phyloP scores from a whole-genome alignment of 2,888 invertebrate genomes.

The Psylliodes chrysocephalus region DNA sequence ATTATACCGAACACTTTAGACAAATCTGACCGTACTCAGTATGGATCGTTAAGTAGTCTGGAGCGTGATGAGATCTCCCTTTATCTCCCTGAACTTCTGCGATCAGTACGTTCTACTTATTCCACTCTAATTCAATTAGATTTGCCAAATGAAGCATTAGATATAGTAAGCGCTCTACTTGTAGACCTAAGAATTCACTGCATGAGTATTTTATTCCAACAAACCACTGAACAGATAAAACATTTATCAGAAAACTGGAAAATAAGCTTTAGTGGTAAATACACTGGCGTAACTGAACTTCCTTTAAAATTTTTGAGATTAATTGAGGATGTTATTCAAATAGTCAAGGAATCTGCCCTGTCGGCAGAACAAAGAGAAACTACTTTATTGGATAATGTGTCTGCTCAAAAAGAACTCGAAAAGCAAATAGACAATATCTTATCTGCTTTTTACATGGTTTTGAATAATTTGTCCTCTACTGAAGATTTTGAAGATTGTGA shows the following conservation, averaged over 20 bases:
- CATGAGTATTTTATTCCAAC: constrained; percentile 84
- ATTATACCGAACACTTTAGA: constrained; percentile 74
- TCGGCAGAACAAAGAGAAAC: constrained; percentile 76
- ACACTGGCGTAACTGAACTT: constrained; percentile 67
- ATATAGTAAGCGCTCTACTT: constrained; percentile 84
- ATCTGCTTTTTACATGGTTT: constrained; percentile 72
- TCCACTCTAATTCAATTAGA: constrained; percentile 84
- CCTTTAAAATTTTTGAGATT: constrained; percentile 79
- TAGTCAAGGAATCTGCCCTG: constrained; percentile 76
- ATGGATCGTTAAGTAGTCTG: constrained; percentile 67
- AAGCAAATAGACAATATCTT: constrained; percentile 71
- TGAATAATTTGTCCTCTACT: constrained; percentile 79
- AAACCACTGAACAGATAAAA: constrained; percentile 82
- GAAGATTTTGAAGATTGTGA: constrained; percentile 73
- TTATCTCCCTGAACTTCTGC: constrained; percentile 84
- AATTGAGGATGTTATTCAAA: constrained; percentile 77
- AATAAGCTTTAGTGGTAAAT: constrained; percentile 83
- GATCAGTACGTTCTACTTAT: constrained; percentile 78
- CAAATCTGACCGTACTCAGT: constrained; percentile 62
- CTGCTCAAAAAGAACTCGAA: constrained; percentile 66
- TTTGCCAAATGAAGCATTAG: constrained; percentile 87
- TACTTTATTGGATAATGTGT: constrained; percentile 67
- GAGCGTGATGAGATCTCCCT: constrained; percentile 69
- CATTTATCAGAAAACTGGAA: constrained; percentile 87
- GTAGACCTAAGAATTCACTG: constrained; percentile 89